Percentiles rank a stretch among this genome's conserved stretches.
Evolutionary conservation across 2,888 invertebrate species (phyloP).

Genomic region (Trisateles emortualis): DNA sequence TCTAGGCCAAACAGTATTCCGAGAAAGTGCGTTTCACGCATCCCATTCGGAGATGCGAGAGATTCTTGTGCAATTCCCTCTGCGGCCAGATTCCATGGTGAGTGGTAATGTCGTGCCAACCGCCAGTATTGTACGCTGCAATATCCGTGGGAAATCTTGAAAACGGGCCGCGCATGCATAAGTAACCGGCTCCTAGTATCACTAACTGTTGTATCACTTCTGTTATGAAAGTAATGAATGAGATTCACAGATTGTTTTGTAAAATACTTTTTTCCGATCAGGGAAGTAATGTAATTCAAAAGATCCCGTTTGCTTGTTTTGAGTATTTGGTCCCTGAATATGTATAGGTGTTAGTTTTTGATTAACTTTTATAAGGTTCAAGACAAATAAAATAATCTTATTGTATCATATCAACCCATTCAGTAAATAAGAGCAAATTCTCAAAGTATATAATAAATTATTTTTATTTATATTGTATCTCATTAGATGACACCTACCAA

Average conservation of each 20-base stretch:
- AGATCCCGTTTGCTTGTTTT: too few species aligned
- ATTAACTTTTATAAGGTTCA: too few species aligned
- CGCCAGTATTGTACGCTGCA: constrained; percentile 47
- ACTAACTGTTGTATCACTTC: constrained; percentile 39
- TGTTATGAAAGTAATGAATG: constrained; percentile 26
- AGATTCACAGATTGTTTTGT: constrained; percentile 14
- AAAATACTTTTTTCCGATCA: neutral
- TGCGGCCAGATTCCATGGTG: constrained; percentile 44
- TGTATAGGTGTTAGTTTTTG: too few species aligned
- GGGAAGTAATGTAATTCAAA: too few species aligned
- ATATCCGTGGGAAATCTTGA: constrained; percentile 69
- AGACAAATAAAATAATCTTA: too few species aligned
- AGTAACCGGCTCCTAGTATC: constrained; percentile 41
- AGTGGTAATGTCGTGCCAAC: constrained; percentile 45
- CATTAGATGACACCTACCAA: too few species aligned
- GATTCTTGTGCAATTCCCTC: constrained; percentile 48
- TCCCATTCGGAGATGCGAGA: constrained; percentile 37
- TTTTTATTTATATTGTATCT: too few species aligned
- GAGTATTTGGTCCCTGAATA: too few species aligned
- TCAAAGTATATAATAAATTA: too few species aligned
- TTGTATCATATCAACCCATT: too few species aligned
- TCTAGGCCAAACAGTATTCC: constrained; percentile 22
- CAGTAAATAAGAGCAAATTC: too few species aligned
- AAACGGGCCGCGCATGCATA: constrained; percentile 58
- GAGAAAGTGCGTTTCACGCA: constrained; percentile 41